These are phyloP conservation scores for Alauda arvensis DNA, from an alignment of 2,797 vertebrate genomes.

Conservation along the genomic window DNA sequence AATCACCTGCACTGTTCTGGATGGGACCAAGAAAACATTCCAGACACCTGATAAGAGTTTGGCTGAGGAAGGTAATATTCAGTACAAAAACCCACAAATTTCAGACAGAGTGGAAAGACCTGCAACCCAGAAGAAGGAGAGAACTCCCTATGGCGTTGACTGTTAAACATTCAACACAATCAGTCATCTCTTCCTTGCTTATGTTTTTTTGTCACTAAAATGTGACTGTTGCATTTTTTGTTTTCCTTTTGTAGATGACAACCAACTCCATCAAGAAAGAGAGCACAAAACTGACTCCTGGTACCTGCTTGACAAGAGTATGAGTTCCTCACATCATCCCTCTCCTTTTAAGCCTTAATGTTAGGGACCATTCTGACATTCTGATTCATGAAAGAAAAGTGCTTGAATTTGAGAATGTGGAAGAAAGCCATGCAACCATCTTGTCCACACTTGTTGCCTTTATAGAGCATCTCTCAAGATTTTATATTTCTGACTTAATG, in stretches of 20 bases:
- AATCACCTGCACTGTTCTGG: neutral
- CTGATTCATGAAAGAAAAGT: neutral
- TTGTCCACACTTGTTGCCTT: constrained; percentile 4
- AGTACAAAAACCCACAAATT: neutral
- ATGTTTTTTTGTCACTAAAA: neutral
- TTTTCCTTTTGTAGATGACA: neutral
- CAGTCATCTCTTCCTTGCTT: neutral
- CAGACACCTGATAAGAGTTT: neutral
- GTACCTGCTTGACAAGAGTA: neutral
- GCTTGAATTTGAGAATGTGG: neutral
- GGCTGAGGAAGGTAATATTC: neutral
- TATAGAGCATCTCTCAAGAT: neutral
- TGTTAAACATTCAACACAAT: neutral
- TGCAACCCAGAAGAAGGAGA: neutral
- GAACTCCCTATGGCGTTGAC: neutral
- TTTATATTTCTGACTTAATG: constrained; percentile 1
- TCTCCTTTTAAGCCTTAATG: neutral
- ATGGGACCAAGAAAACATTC: neutral
- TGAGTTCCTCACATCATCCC: neutral
- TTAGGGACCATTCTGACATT: neutral
- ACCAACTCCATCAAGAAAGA: neutral
- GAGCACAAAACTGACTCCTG: neutral
- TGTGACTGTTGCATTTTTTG: neutral
- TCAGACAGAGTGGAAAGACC: neutral
- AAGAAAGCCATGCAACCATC: neutral